A percentile compares a stretch with the other conserved stretches of the same genome.
Evolutionary conservation across 2,888 invertebrate species (phyloP).

Genomic region (Tenthredo scrophulariae): DNA sequence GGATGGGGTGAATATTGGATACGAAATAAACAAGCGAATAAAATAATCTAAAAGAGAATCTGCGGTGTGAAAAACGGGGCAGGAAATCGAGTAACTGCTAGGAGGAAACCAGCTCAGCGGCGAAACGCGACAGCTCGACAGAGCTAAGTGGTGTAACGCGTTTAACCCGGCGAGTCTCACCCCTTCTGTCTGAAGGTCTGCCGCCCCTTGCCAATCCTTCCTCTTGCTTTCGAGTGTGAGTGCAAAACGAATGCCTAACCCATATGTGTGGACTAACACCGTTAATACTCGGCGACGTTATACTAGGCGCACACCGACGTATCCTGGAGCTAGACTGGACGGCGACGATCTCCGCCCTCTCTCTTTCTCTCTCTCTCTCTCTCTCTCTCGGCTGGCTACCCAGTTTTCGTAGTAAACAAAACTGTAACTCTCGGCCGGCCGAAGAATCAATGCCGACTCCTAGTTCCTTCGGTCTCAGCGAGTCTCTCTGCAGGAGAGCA

Average conservation of each 20-base stretch:
- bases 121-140: conserved; percentile 69
- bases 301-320: conserved; percentile 43
- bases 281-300: conserved; percentile 20
- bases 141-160: conserved; percentile 75
- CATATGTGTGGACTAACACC: conserved; percentile 40
- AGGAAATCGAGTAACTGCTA: conserved; percentile 1
- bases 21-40: background rate
- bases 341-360: conserved; percentile 72
- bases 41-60: conserved; percentile 16
- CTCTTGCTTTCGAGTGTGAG: conserved; percentile 17
- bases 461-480: background rate
- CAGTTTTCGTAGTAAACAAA: conserved; percentile 75
- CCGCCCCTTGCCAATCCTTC: conserved; percentile 6
- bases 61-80: conserved; percentile 23
- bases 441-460: conserved; percentile 74
- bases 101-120: conserved; percentile 31
- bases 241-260: conserved; percentile 56
- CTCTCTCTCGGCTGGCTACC: conserved; percentile 25
- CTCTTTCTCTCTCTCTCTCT: background rate
- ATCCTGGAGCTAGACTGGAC: conserved; percentile 73
- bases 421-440: conserved; percentile 77
- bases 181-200: conserved; percentile 20
- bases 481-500: conserved; percentile 52
- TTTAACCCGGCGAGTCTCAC: conserved; percentile 63
- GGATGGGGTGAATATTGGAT: background rate